A percentile compares a stretch with the other conserved stretches of the same genome.
phyloP scores from a whole-genome alignment of 2,113 vertebrate species.

The Chlorocebus sabaeus region DNA sequence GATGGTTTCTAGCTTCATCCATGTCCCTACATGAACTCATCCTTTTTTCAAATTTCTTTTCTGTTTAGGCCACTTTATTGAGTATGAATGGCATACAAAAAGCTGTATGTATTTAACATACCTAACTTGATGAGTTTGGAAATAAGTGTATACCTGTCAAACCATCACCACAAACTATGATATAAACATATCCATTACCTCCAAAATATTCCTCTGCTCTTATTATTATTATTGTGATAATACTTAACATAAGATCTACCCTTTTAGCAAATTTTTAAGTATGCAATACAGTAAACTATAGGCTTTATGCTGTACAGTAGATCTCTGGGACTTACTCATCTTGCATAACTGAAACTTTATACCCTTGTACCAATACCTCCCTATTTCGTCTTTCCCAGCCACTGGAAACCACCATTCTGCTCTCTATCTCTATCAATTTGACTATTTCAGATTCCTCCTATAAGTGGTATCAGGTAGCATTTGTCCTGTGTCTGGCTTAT shows the following conservation, averaged over 20 bases:
- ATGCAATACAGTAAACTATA: fast-evolving
- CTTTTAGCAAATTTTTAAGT: no score
- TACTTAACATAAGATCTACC: neutral
- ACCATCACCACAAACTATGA: no score
- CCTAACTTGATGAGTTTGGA: neutral
- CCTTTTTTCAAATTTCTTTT: neutral
- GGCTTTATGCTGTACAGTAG: neutral
- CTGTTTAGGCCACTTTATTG: neutral
- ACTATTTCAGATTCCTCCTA: neutral
- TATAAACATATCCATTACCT: no score
- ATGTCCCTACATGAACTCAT: no score
- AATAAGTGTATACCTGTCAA: neutral
- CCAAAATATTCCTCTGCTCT: neutral
- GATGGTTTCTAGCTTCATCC: no score
- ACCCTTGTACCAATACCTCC: neutral
- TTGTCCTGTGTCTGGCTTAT: no score
- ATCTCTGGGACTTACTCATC: neutral
- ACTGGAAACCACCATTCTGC: neutral
- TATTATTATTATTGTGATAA: no score
- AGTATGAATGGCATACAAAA: neutral
- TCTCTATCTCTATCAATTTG: neutral
- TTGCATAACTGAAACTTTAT: neutral
- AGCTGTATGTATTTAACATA: neutral
- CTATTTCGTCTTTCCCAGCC: neutral
- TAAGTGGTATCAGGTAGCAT: neutral